phyloP scores from a whole-genome alignment of 2,888 invertebrate genomes.

The Danaus chrysippus region DNA sequence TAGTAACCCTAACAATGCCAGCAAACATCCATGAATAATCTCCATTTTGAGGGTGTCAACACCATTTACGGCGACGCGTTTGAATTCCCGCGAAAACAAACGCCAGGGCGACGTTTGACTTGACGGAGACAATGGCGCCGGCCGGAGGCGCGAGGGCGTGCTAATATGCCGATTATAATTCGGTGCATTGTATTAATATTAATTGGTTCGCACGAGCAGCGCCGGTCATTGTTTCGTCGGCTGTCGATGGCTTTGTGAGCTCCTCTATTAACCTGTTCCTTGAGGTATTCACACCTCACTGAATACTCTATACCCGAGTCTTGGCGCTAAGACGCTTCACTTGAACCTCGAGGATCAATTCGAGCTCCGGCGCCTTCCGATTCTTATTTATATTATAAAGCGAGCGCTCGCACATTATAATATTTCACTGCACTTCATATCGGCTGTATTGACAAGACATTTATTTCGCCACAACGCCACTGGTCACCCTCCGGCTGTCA shows the following conservation, averaged over 20 bases:
- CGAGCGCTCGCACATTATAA: no score
- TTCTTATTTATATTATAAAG: no score
- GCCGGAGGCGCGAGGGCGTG: conserved; percentile 46
- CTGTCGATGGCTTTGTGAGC: conserved; percentile 33
- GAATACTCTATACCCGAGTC: not conserved
- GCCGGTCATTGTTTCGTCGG: conserved; percentile 37
- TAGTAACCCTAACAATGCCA: conserved; percentile 64
- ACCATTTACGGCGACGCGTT: conserved; percentile 54
- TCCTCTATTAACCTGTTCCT: conserved; percentile 31
- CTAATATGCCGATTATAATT: conserved; percentile 59
- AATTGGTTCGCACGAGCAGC: conserved; percentile 52
- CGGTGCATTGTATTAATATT: conserved; percentile 55
- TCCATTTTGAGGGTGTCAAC: conserved; percentile 75
- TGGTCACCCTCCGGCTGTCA: conserved; percentile 5
- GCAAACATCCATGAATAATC: conserved; percentile 76
- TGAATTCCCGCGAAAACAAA: conserved; percentile 66
- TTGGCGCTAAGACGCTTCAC: conserved; percentile 4
- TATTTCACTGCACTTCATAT: no score
- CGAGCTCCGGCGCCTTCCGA: no score
- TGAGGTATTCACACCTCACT: conserved; percentile 10
- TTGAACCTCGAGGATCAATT: not conserved
- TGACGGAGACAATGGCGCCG: conserved; percentile 56
- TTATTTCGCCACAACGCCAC: not conserved
- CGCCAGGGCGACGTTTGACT: conserved; percentile 53
- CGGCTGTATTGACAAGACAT: no score